phyloP scores from a whole-genome alignment of 1,140 invertebrate species.

The Pomacea maculata region DNA sequence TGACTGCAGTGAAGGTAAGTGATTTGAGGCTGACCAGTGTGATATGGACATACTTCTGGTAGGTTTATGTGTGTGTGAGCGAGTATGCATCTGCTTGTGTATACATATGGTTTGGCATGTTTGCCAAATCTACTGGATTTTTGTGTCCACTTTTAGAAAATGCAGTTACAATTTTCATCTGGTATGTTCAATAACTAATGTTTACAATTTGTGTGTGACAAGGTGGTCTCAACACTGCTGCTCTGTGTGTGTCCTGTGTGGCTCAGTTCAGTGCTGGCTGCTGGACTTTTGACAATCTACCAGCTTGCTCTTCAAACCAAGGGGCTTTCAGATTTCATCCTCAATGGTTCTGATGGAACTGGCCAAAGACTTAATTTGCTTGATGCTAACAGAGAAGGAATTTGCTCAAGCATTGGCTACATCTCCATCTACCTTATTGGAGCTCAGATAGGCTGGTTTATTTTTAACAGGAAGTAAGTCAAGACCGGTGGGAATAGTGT shows the following conservation, averaged over 20 bases:
- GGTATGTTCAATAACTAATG: background rate
- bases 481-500: background rate
- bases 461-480: slow-evolving; percentile 51
- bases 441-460: slow-evolving; percentile 73
- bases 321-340: slow-evolving; percentile 78
- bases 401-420: slow-evolving; percentile 85
- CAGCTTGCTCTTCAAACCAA: slow-evolving; percentile 73
- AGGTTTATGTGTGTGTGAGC: background rate
- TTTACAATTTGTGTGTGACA: slow-evolving; percentile 26
- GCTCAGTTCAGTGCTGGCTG: slow-evolving; percentile 54
- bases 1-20: slow-evolving; percentile 80
- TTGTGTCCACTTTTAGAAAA: background rate
- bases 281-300: slow-evolving; percentile 73
- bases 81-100: no score
- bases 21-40: background rate
- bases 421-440: slow-evolving; percentile 82
- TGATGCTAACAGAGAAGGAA: slow-evolving; percentile 88
- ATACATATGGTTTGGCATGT: background rate
- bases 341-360: slow-evolving; percentile 67
- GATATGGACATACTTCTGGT: background rate
- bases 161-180: background rate
- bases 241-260: slow-evolving; percentile 60
- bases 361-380: slow-evolving; percentile 72
- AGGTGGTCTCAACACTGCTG: slow-evolving; percentile 73
- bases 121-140: background rate